Percentiles rank a stretch among this genome's conserved stretches.
Evolutionary conservation across 2,888 invertebrate genomes (phyloP).

Genomic region (Nemapogon koenigi): DNA sequence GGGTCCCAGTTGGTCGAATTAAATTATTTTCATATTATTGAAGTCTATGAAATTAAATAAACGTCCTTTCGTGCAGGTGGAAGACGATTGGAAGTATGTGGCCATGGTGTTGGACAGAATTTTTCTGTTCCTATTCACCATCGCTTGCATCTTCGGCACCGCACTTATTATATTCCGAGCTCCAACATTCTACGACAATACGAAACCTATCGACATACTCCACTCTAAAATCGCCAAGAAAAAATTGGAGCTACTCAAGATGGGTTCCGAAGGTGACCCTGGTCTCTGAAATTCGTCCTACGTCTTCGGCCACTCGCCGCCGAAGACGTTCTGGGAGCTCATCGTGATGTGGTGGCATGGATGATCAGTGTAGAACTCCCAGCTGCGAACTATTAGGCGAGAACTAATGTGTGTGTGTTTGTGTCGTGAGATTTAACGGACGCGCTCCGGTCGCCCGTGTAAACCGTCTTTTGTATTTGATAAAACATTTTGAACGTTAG

Average conservation of each 20-base stretch:
- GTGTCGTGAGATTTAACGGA: conserved; percentile 50
- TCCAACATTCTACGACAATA: conserved; percentile 90
- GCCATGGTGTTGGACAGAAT: conserved; percentile 95
- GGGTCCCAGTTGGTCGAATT: too few species aligned
- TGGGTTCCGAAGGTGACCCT: conserved; percentile 78
- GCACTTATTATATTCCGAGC: conserved; percentile 88
- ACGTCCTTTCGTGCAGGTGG: conserved; percentile 68
- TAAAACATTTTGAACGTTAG: conserved; percentile 37
- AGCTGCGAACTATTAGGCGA: conserved; percentile 49
- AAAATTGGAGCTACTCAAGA: conserved; percentile 85
- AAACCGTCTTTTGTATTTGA: conserved; percentile 54
- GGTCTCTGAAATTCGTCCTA: conserved; percentile 73
- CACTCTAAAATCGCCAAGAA: conserved; percentile 93
- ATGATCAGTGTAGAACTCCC: conserved; percentile 55
- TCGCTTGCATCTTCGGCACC: conserved; percentile 91
- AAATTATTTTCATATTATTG: too few species aligned
- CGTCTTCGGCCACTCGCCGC: conserved; percentile 74
- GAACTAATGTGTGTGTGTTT: conserved; percentile 54
- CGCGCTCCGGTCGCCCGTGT: conserved; percentile 37
- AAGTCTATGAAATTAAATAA: background rate
- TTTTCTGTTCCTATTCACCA: conserved; percentile 94
- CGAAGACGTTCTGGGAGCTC: conserved; percentile 68
- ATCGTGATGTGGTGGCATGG: conserved; percentile 66
- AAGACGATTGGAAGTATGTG: conserved; percentile 98
- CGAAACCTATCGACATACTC: conserved; percentile 87